Percentiles rank a stretch among this genome's conserved stretches.
These are phyloP conservation scores for Ctenomys sociabilis DNA, from an alignment of 2,113 vertebrate species.

Conservation along the genomic window DNA sequence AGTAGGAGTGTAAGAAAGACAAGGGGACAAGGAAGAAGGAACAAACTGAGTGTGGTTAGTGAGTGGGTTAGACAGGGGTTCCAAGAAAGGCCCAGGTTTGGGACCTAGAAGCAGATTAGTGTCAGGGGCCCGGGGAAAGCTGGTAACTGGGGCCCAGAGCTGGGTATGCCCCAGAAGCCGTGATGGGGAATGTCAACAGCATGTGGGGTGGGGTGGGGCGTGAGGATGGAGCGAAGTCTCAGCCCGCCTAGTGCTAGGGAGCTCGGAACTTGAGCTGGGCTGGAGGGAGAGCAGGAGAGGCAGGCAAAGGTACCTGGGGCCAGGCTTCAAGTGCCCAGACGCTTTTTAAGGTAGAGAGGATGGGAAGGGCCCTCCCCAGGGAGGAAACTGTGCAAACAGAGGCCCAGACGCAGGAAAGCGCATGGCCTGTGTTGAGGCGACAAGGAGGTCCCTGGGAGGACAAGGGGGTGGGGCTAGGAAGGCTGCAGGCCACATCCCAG, in stretches of 20 bases:
- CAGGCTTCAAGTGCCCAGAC: background rate
- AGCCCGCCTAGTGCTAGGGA: background rate
- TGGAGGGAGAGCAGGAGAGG: background rate
- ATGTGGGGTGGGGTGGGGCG: background rate
- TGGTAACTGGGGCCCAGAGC: background rate
- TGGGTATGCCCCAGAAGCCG: fast-evolving
- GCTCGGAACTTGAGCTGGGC: background rate
- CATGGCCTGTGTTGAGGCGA: background rate
- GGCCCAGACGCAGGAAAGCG: background rate
- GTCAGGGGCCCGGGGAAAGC: background rate
- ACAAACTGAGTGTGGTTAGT: fast-evolving
- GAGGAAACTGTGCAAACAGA: background rate
- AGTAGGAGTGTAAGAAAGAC: background rate
- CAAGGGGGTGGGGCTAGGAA: background rate
- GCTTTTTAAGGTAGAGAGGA: constrained; percentile 40
- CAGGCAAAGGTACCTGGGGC: fast-evolving
- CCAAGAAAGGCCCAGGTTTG: background rate
- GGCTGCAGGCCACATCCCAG: background rate
- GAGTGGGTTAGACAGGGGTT: no score
- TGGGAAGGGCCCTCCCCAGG: constrained; percentile 45
- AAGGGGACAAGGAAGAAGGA: background rate
- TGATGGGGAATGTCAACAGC: background rate
- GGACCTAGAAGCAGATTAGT: background rate
- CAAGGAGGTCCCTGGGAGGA: background rate
- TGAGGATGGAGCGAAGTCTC: fast-evolving